Evolutionary conservation across 2,113 vertebrate species (phyloP).

Genomic region (Cryptomyrus ogoouensis): DNA sequence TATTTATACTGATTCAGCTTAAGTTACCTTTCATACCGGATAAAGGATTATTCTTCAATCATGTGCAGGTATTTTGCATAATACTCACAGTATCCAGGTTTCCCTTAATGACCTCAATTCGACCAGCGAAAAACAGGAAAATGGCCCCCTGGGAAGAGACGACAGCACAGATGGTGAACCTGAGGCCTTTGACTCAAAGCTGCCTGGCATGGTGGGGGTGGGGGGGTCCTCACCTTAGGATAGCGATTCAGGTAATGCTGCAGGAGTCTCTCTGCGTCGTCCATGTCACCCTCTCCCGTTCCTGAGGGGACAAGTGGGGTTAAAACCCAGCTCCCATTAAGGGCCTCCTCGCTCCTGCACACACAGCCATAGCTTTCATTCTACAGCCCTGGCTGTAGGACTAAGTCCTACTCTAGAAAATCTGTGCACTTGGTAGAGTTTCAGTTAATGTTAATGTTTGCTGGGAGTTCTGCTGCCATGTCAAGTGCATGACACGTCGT

Average conservation of each 20-base stretch:
- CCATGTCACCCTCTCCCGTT: conserved; percentile 68
- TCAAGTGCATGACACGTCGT: background rate
- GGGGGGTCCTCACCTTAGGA: conserved; percentile 61
- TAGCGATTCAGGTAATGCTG: conserved; percentile 67
- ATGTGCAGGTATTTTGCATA: background rate
- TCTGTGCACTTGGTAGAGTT: background rate
- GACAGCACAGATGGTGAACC: background rate
- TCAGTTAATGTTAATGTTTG: background rate
- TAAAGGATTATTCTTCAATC: background rate
- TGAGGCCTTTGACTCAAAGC: too few relatives aligned
- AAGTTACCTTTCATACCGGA: background rate
- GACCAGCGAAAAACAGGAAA: conserved; percentile 77
- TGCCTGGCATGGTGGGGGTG: background rate
- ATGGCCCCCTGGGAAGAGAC: conserved; percentile 65
- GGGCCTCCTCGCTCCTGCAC: background rate
- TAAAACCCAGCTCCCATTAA: background rate
- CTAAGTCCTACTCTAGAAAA: background rate
- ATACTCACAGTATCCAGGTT: conserved; percentile 66
- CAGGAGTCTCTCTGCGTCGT: conserved; percentile 67
- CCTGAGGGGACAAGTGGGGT: conserved; percentile 43
- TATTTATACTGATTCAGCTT: background rate
- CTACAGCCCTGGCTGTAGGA: background rate
- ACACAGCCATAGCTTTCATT: background rate
- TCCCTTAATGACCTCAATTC: conserved; percentile 75
- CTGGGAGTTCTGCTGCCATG: background rate